Conservation (phyloP, 2,797 vertebrate genomes). For the Rhodeus uyekii region DNA sequence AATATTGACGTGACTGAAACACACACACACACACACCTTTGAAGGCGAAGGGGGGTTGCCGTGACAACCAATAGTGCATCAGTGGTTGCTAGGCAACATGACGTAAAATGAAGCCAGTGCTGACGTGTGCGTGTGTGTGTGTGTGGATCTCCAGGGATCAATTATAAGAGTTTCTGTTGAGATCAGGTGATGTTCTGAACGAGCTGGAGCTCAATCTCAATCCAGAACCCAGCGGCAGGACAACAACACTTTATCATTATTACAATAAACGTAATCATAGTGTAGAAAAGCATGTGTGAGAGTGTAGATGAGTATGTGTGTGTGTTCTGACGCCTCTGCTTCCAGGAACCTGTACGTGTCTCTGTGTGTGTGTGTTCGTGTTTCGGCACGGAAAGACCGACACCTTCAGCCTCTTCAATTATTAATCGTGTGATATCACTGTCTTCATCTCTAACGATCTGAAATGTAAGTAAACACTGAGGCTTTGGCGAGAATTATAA, state of each 20-base stretch:
- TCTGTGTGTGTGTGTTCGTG: not conserved
- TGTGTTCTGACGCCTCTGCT: not conserved
- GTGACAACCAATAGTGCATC: slow-evolving; percentile 77
- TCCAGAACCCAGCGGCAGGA: not conserved
- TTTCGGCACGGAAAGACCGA: not conserved
- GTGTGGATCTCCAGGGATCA: not conserved
- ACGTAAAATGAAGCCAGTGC: slow-evolving; percentile 79
- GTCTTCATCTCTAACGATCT: no score
- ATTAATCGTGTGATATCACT: not conserved
- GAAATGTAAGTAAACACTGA: no score
- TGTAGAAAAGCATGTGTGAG: not conserved
- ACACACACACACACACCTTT: no score
- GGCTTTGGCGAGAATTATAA: no score
- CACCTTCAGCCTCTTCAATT: not conserved
- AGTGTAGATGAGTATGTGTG: no score
- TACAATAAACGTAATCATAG: not conserved
- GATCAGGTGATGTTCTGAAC: not conserved
- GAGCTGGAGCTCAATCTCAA: not conserved
- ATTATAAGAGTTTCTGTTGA: not conserved
- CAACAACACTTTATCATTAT: not conserved
- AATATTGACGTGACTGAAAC: no score
- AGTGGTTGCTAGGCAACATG: slow-evolving; percentile 75
- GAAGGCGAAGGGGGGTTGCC: slow-evolving; percentile 77
- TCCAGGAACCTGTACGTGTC: not conserved
- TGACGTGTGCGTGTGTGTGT: slow-evolving; percentile 54